Evolutionary conservation across 2,888 invertebrate species (phyloP).

Genomic region (Tachystola acroxantha): DNA sequence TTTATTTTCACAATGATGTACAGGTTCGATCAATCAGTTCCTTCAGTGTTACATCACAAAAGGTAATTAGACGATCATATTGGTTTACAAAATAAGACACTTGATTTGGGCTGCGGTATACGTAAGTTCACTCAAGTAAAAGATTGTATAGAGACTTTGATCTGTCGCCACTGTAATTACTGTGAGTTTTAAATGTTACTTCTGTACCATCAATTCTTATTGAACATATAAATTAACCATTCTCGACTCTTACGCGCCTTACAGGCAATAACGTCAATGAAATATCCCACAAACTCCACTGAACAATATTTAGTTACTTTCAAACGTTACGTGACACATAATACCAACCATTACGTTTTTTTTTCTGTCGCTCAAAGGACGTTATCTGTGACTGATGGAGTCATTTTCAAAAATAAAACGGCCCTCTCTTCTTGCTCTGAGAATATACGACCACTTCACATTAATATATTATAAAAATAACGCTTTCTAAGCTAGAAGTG

Average conservation of each 20-base stretch:
- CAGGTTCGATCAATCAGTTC: no score
- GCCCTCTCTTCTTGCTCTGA: constrained; percentile 47
- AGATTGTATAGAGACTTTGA: no score
- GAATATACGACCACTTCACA: constrained; percentile 62
- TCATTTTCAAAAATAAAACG: constrained; percentile 74
- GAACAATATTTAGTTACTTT: constrained; percentile 60
- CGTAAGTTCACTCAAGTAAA: no score
- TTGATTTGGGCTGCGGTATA: no score
- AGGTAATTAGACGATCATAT: no score
- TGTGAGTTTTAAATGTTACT: not conserved
- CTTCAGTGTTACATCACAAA: no score
- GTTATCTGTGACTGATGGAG: constrained; percentile 72
- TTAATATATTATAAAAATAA: constrained; percentile 70
- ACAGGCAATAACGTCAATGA: constrained; percentile 44
- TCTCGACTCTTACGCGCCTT: constrained; percentile 21
- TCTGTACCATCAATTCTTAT: not conserved
- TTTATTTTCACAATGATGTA: no score
- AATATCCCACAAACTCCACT: constrained; percentile 38
- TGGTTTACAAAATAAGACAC: no score
- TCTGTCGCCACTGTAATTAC: not conserved
- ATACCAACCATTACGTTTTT: constrained; percentile 51
- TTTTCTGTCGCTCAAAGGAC: constrained; percentile 49
- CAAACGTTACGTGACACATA: constrained; percentile 53
- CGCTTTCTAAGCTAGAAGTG: constrained; percentile 42
- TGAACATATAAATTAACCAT: constrained; percentile 6